Evolutionary conservation across 2,888 invertebrate species (phyloP), one percentile per base, ranked within the genome.

Genomic region (Torymus tubicola): DNA sequence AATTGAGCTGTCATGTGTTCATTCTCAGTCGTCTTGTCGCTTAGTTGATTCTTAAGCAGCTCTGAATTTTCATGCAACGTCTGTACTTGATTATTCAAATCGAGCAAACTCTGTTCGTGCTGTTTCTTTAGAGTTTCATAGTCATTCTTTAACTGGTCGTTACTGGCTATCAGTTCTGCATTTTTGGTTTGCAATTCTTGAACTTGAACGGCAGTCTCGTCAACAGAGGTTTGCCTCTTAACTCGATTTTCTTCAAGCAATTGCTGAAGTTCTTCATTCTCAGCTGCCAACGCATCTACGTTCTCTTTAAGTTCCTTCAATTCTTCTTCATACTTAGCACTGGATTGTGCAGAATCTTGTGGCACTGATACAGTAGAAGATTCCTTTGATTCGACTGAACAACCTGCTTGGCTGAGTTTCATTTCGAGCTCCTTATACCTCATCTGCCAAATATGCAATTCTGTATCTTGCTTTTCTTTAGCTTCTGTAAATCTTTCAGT

Each of bases 381-480:
- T 8, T 81, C 80, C 4, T 12, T 63, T 11, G 68, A 70, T 16
- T 73, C 80, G 8, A 71, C 55, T 1, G 69, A 61, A 11, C 55
- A 64, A 12, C 80, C 78, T n/a, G 74, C 5, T n/a, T 82, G 91
- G 72, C 92, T 93, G 11, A 96, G 87, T 90, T 95, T 95, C 73
- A 94, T 92, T 84, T 93, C 93, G 1, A 95, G 91, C 86, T 96
- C 95, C 84, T 94, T 93, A 85, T 94, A 95, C 87, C 95, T 93
- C 79, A 93, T 93, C 87, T 95, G 94, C 92, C 94, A 95, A 86
- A 94, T 92, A 83, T 95, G 93, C 21, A 96, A 91, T 88, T 96
- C 96, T 87, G 93, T 93, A 85, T 96, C 96, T 89, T 96, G 94
- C 82, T 95, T 94, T 87, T 96, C 96, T 90, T 96, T 97, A 91